phyloP scores from a whole-genome alignment of 1,140 invertebrate species.

The Sitodiplosis mosellana region DNA sequence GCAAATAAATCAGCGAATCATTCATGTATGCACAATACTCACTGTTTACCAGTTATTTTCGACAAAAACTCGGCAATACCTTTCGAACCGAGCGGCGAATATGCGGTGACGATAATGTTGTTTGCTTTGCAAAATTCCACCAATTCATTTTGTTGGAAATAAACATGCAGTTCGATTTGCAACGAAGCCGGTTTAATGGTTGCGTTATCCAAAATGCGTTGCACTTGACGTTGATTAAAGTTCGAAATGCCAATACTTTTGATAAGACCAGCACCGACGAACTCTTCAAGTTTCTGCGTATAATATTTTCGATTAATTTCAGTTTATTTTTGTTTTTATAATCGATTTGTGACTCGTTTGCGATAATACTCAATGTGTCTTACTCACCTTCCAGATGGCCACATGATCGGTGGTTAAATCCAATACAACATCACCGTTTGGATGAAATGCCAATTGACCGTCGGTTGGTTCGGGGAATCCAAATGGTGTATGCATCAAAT shows the following conservation, averaged over 20 bases:
- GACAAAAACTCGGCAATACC: slow-evolving; percentile 34
- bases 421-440: slow-evolving; percentile 40
- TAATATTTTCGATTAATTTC: no score
- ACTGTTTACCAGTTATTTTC: slow-evolving; percentile 23
- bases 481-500: slow-evolving; percentile 67
- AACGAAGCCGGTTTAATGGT: slow-evolving; percentile 49
- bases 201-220: slow-evolving; percentile 38
- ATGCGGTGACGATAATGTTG: slow-evolving; percentile 60
- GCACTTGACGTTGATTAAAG: slow-evolving; percentile 52
- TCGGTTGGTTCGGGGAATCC: slow-evolving; percentile 27
- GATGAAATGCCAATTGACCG: slow-evolving; percentile 23
- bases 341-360: no score
- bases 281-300: slow-evolving; percentile 50
- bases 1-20: neutral
- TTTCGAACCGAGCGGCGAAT: slow-evolving; percentile 62
- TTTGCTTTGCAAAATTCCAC: slow-evolving; percentile 50
- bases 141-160: slow-evolving; percentile 60
- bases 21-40: slow-evolving; percentile 8
- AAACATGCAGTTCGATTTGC: slow-evolving; percentile 66
- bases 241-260: slow-evolving; percentile 64
- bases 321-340: no score
- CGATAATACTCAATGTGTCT: slow-evolving; percentile 6
- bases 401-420: slow-evolving; percentile 49
- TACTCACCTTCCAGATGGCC: slow-evolving; percentile 49
- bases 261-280: slow-evolving; percentile 40